Base-by-base conservation (phyloP, 2,888 invertebrate species). In the Nebria brevicollis region DNA sequence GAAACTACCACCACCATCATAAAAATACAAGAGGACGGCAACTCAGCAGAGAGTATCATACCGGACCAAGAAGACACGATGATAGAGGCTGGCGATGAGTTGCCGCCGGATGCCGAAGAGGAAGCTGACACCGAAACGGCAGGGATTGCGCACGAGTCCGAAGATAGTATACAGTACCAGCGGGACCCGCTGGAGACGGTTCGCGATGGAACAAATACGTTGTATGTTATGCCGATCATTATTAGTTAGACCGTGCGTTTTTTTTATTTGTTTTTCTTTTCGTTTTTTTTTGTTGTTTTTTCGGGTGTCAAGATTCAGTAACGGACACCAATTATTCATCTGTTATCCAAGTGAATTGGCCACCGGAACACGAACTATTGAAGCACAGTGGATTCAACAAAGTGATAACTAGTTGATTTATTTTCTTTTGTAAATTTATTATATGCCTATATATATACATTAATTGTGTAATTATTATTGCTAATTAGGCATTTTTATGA, bases 141-240 rank as follows among this genome's bases (percentile, higher is more conserved):
- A 20, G 20, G 87, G 1, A 70, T 75, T 8, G 77, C 70, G 72
- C 76, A 81, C 42, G 86, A 87, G 1, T 80, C 80, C 8, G 77
- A 76, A 72, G 81, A 81, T 26, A 76, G 77, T 72, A 88, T 88
- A n/a, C 88, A 88, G 74, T 85, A 89, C 75, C 86, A 86, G 72
- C 87, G 87, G 77, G 90, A 90, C 85, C 89, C 90, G 4, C 84
- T 90, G 65, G 89, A 90, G 77, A 87, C 89, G 13, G 86, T 86
- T 41, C 88, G 89, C 25, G 87, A 87, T 81, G 88, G 88, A 26
- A 84, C 86, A 15, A 90, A 89, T 83, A 88, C 89, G 64, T 86
- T 91, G 86, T 91, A 87, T 85, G 90, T 90, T 83, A 86, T 87
- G 87, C 87, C 87, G 72, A 86, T 88, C 77, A 84, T 86, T 83